Percentiles rank a stretch among this genome's conserved stretches.
Evolutionary conservation across 2,113 vertebrate genomes (phyloP).

Genomic region (Epinephelus lanceolatus): DNA sequence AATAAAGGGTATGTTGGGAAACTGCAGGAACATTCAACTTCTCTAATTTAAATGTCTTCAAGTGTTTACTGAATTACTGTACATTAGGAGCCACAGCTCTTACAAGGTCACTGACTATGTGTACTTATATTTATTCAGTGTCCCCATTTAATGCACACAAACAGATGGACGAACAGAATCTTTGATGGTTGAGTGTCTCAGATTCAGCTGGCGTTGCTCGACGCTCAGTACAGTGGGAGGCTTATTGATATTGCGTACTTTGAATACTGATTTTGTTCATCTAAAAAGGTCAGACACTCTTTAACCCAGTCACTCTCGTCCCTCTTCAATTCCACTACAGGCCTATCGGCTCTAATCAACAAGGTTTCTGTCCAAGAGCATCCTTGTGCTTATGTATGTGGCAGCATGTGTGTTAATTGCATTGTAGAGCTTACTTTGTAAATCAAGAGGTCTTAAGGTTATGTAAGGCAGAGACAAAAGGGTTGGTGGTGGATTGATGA

Average conservation of each 20-base stretch:
- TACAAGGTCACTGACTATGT: conserved; percentile 4
- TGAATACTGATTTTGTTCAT: conserved; percentile 33
- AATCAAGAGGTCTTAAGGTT: conserved; percentile 37
- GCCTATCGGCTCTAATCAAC: conserved; percentile 7
- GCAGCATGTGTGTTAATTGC: background rate
- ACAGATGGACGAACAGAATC: conserved; percentile 36
- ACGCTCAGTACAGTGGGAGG: background rate
- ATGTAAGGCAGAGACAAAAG: background rate
- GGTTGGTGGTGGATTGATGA: conserved; percentile 1
- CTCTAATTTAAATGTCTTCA: background rate
- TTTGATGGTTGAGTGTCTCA: background rate
- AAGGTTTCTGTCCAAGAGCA: background rate
- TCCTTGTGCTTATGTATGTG: background rate
- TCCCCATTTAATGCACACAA: background rate
- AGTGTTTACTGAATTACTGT: background rate
- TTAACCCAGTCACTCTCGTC: conserved; percentile 3
- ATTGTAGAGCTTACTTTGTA: conserved; percentile 17
- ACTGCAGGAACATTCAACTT: background rate
- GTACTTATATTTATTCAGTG: conserved; percentile 20
- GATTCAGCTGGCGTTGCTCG: background rate
- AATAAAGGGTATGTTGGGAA: background rate
- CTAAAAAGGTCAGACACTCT: conserved; percentile 13
- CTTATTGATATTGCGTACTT: conserved; percentile 16
- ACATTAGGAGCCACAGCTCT: background rate
- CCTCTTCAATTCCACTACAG: conserved; percentile 10